Conservation (phyloP, 2,888 invertebrate species). For the Sipha maydis region DNA sequence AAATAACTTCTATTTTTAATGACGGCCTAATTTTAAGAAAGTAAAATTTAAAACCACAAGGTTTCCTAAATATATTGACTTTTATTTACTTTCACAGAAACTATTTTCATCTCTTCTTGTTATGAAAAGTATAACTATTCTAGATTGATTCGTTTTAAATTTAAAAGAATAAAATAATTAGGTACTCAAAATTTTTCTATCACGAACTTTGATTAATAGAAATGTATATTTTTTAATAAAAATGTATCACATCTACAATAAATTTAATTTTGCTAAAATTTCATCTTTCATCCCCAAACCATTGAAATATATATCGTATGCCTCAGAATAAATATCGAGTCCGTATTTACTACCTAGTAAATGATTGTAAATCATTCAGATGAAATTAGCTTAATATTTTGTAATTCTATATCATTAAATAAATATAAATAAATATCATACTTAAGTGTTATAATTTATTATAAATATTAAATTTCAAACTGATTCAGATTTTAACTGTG, state of each 20-base stretch:
- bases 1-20: neutral
- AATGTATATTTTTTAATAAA: neutral
- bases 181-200: neutral
- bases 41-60: neutral
- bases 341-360: too few relatives aligned
- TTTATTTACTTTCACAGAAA: slow-evolving; percentile 40
- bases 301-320: too few relatives aligned
- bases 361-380: too few relatives aligned
- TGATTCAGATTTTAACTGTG: too few relatives aligned
- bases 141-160: neutral
- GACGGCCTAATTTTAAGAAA: neutral
- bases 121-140: neutral
- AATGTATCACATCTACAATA: neutral
- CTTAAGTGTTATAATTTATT: too few relatives aligned
- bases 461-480: too few relatives aligned
- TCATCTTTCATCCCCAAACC: too few relatives aligned
- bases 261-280: too few relatives aligned
- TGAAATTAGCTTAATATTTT: too few relatives aligned
- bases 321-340: too few relatives aligned
- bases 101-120: neutral
- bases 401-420: too few relatives aligned
- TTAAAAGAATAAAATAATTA: neutral
- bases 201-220: neutral
- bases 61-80: neutral
- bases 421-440: too few relatives aligned